Evolutionary conservation across 2,113 vertebrate genomes (phyloP).

Genomic region (Suricata suricatta): DNA sequence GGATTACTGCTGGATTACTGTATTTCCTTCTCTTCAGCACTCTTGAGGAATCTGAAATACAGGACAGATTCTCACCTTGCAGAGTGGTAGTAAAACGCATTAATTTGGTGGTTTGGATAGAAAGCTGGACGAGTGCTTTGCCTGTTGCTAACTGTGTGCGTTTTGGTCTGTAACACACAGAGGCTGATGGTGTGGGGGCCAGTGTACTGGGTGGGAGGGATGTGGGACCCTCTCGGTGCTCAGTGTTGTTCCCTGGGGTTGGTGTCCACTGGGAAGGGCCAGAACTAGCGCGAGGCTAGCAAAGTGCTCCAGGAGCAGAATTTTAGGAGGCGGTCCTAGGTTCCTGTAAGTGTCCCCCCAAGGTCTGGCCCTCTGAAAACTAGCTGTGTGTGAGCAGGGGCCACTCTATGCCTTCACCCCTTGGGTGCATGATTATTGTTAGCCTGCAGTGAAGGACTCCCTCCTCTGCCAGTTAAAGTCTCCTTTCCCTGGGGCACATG

Average conservation of each 20-base stretch:
- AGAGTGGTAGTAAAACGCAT: not conserved
- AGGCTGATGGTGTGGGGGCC: not conserved
- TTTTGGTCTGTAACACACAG: not conserved
- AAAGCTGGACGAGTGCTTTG: not conserved
- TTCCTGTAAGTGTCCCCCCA: not conserved
- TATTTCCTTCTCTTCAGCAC: not conserved
- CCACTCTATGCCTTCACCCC: not conserved
- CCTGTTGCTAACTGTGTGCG: not conserved
- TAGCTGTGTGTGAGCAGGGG: not conserved
- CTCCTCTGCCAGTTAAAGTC: not conserved
- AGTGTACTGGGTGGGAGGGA: fast-evolving
- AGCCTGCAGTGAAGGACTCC: not conserved
- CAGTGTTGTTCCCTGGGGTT: not conserved
- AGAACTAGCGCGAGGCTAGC: not conserved
- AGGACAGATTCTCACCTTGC: not conserved
- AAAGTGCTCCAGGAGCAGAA: not conserved
- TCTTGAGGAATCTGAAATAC: not conserved
- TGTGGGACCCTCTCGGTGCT: not conserved
- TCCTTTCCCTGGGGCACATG: not conserved
- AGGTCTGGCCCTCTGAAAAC: not conserved
- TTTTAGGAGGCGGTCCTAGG: not conserved
- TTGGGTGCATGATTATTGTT: no score
- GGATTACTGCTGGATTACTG: not conserved
- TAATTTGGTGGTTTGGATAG: not conserved
- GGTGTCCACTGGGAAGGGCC: not conserved